Conservation (phyloP, 2,888 invertebrate species). For the Melanophora roralis region DNA sequence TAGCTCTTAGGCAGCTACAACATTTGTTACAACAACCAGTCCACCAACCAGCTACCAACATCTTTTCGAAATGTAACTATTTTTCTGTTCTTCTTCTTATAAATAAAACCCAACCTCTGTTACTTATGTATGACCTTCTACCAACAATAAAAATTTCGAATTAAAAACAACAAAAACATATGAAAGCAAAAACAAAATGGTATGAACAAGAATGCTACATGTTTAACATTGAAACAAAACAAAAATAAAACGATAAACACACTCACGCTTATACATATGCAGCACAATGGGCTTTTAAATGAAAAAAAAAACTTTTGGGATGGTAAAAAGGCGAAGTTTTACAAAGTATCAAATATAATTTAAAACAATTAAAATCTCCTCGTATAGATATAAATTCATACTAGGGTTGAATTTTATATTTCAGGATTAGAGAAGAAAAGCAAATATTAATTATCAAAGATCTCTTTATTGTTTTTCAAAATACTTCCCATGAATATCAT, state of each 20-base stretch:
- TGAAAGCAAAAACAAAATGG: slow-evolving; percentile 20
- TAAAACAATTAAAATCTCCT: too few species aligned
- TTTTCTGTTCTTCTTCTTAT: not conserved
- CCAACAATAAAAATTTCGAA: not conserved
- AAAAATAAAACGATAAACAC: too few species aligned
- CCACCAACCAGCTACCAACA: slow-evolving; percentile 7
- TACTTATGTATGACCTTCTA: not conserved
- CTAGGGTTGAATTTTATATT: too few species aligned
- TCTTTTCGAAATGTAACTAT: not conserved
- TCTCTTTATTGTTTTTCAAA: too few species aligned
- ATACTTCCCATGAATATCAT: too few species aligned
- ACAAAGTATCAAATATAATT: too few species aligned
- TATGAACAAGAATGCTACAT: slow-evolving; percentile 28
- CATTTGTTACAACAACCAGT: slow-evolving; percentile 25
- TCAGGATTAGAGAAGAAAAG: too few species aligned
- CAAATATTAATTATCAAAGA: too few species aligned
- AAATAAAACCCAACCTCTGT: not conserved
- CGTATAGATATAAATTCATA: too few species aligned
- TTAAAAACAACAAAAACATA: not conserved
- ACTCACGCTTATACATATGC: not conserved
- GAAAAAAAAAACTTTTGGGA: too few species aligned
- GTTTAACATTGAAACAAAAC: slow-evolving; percentile 18
- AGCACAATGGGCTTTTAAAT: not conserved
- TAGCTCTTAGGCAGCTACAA: slow-evolving; percentile 34
- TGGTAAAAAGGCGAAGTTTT: not conserved